phyloP scores from a whole-genome alignment of 1,140 invertebrate species.

The Drosophila sp. region DNA sequence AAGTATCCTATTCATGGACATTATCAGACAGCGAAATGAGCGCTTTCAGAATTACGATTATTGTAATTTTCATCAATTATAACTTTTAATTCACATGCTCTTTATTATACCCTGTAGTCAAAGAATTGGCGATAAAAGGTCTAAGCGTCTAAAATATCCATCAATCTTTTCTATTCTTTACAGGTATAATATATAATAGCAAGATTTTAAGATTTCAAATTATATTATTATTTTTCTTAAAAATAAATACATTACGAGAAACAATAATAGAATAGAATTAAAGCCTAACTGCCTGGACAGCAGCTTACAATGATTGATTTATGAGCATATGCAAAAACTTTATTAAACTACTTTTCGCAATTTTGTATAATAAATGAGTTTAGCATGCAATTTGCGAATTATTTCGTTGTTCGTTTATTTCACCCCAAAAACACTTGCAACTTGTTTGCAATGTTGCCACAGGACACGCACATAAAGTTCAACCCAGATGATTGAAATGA shows the following conservation, averaged over 20 bases:
- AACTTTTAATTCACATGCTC: background rate
- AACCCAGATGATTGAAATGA: slow-evolving; percentile 10
- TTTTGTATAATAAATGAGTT: slow-evolving; percentile 19
- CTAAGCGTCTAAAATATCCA: background rate
- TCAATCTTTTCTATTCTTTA: too few species aligned
- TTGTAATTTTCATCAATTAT: slow-evolving; percentile 2
- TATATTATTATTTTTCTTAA: too few species aligned
- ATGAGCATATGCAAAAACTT: slow-evolving; percentile 14
- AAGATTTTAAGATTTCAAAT: too few species aligned
- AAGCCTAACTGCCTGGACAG: background rate
- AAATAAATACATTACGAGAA: too few species aligned
- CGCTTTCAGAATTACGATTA: slow-evolving; percentile 1
- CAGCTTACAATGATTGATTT: background rate
- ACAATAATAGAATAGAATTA: too few species aligned
- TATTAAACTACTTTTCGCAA: slow-evolving; percentile 15
- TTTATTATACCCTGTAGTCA: background rate
- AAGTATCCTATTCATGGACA: background rate
- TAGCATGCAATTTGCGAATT: slow-evolving; percentile 39
- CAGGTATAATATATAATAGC: too few species aligned
- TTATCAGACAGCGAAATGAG: background rate
- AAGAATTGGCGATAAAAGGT: background rate
- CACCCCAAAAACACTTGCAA: slow-evolving; percentile 1
- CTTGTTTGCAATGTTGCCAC: background rate
- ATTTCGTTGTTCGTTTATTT: slow-evolving; percentile 18
- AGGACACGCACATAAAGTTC: slow-evolving; percentile 25